phyloP scores from a whole-genome alignment of 1,140 invertebrate species.

The Oreohelix idahoensis region DNA sequence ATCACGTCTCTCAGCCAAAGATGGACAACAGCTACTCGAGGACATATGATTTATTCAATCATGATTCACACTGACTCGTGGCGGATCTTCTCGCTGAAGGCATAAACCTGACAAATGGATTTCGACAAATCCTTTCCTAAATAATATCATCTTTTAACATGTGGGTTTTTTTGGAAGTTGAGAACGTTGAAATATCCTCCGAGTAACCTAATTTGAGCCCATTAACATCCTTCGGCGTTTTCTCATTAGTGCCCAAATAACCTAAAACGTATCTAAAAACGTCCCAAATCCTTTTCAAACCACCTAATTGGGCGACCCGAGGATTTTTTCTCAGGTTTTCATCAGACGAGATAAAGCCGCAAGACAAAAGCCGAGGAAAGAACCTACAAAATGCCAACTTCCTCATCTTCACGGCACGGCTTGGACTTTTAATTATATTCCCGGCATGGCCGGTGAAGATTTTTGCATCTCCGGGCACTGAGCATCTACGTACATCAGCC shows the following conservation, averaged over 20 bases:
- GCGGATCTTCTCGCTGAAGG: not conserved
- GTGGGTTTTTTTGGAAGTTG: not conserved
- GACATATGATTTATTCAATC: not conserved
- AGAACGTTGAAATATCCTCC: not conserved
- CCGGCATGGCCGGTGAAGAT: not conserved
- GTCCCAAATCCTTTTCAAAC: not conserved
- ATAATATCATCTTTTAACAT: not conserved
- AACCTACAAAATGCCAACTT: not conserved
- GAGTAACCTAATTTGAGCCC: constrained; percentile 29
- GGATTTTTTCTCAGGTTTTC: not conserved
- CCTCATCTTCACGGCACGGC: not conserved
- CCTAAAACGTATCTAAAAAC: constrained; percentile 14
- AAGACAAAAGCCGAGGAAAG: not conserved
- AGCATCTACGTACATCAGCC: constrained; percentile 15
- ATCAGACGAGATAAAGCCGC: not conserved
- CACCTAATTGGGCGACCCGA: constrained; percentile 9
- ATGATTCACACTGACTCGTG: not conserved
- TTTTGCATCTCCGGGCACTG: not conserved
- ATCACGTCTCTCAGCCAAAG: not conserved
- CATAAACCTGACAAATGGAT: not conserved
- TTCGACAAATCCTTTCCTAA: not conserved
- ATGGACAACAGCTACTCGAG: not conserved
- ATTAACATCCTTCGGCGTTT: constrained; percentile 8
- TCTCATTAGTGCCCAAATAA: constrained; percentile 27
- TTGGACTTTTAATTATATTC: constrained; percentile 34